phyloP scores from a whole-genome alignment of 1,140 invertebrate species.

The Leptinotarsa texana region DNA sequence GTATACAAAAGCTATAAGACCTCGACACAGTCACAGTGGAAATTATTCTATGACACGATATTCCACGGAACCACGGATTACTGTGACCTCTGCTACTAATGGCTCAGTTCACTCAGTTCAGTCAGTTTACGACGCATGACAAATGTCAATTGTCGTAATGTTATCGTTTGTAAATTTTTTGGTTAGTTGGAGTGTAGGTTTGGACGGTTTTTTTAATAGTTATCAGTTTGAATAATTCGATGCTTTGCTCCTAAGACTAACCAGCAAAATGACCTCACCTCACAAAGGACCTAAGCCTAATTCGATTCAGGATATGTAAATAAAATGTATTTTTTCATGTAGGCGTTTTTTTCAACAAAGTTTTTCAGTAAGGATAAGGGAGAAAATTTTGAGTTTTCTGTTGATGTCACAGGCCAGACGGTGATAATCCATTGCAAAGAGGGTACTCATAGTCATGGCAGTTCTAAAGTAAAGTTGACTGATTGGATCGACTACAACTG shows the following conservation, averaged over 20 bases:
- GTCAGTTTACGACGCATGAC: too few relatives aligned
- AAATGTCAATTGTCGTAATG: too few relatives aligned
- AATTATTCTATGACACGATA: too few relatives aligned
- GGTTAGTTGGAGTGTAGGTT: too few relatives aligned
- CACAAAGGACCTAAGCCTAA: constrained; percentile 8
- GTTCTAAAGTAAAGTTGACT: constrained; percentile 87
- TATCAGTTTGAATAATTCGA: too few relatives aligned
- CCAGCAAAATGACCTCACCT: neutral
- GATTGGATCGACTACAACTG: constrained; percentile 92
- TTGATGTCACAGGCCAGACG: constrained; percentile 68
- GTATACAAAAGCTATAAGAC: too few relatives aligned
- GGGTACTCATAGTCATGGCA: constrained; percentile 73
- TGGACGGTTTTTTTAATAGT: too few relatives aligned
- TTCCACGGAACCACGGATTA: too few relatives aligned
- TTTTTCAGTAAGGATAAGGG: constrained; percentile 68
- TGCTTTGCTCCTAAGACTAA: neutral
- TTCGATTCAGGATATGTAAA: constrained; percentile 28
- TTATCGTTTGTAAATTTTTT: too few relatives aligned
- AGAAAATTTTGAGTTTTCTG: constrained; percentile 70
- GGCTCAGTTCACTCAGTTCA: too few relatives aligned
- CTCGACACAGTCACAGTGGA: too few relatives aligned
- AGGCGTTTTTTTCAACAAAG: neutral
- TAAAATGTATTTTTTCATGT: neutral
- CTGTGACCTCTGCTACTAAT: too few relatives aligned
- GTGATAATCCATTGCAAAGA: constrained; percentile 72